Conservation (phyloP, 1,140 invertebrate species). For the Cataglyphis hispanica region DNA sequence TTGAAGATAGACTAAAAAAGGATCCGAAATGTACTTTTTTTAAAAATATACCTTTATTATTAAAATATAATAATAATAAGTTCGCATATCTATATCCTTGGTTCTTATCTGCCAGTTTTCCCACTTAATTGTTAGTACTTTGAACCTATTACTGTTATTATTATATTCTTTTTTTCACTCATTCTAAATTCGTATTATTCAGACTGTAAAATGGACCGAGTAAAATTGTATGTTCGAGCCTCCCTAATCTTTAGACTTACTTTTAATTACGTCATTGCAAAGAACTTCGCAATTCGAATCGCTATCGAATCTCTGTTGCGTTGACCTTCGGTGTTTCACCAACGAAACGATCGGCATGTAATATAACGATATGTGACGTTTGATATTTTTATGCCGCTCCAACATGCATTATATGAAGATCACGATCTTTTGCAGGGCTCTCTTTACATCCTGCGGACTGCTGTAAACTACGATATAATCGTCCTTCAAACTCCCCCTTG, state of each 20-base stretch:
- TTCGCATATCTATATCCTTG: too few species aligned
- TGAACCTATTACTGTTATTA: too few species aligned
- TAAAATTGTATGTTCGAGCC: background rate
- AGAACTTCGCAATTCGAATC: background rate
- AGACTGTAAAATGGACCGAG: background rate
- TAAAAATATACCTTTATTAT: too few species aligned
- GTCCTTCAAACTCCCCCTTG: background rate
- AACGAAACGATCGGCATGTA: slow-evolving; percentile 36
- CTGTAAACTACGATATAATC: slow-evolving; percentile 35
- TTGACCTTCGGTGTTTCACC: slow-evolving; percentile 1
- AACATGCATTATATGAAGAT: slow-evolving; percentile 46
- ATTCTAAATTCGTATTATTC: background rate
- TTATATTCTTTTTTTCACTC: background rate
- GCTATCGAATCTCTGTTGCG: slow-evolving; percentile 16
- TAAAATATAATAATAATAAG: too few species aligned
- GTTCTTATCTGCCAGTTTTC: too few species aligned
- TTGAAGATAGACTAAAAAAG: too few species aligned
- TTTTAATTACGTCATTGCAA: slow-evolving; percentile 29
- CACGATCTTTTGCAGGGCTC: slow-evolving; percentile 47
- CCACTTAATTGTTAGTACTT: too few species aligned
- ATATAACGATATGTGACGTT: slow-evolving; percentile 18
- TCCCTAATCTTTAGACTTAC: background rate
- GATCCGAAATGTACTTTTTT: too few species aligned
- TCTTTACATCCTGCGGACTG: slow-evolving; percentile 25
- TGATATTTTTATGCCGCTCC: slow-evolving; percentile 41